A percentile compares a stretch with the other conserved stretches of the same genome.
These are phyloP conservation scores for Raja brachyura DNA, from an alignment of 2,113 vertebrate species.

Conservation along the genomic window DNA sequence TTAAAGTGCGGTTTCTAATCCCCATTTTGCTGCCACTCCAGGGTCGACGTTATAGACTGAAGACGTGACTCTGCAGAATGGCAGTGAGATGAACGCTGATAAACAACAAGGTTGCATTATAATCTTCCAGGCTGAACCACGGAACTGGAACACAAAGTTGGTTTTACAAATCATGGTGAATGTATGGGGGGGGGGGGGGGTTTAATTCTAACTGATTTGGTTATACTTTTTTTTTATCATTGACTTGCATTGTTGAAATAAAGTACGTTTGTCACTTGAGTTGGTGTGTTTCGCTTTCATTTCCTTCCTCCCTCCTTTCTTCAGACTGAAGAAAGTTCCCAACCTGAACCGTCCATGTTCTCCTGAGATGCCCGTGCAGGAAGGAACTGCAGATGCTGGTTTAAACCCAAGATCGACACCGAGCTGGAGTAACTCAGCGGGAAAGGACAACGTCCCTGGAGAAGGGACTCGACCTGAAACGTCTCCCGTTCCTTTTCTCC, in stretches of 20 bases:
- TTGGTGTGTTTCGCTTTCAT: not conserved
- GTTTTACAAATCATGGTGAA: not conserved
- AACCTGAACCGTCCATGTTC: too few species aligned
- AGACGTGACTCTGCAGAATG: not conserved
- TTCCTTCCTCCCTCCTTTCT: too few species aligned
- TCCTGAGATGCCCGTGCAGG: too few species aligned
- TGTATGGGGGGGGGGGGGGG: not conserved
- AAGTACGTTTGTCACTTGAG: not conserved
- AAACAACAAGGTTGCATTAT: not conserved
- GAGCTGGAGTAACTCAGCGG: too few species aligned
- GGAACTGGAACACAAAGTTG: not conserved
- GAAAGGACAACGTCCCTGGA: too few species aligned
- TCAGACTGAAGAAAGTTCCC: too few species aligned
- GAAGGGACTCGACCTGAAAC: too few species aligned
- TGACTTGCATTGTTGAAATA: not conserved
- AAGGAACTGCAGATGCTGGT: too few species aligned
- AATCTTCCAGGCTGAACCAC: not conserved
- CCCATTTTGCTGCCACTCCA: too few species aligned
- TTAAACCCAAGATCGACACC: too few species aligned
- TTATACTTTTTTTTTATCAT: not conserved
- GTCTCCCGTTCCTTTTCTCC: too few species aligned
- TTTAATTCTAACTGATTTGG: not conserved
- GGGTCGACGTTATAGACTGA: not conserved
- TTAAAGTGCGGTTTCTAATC: too few species aligned
- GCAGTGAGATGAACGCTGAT: not conserved